A percentile compares a stretch with the other conserved stretches of the same genome.
phyloP scores from a whole-genome alignment of 1,140 invertebrate genomes.

The Phortica variegata region DNA sequence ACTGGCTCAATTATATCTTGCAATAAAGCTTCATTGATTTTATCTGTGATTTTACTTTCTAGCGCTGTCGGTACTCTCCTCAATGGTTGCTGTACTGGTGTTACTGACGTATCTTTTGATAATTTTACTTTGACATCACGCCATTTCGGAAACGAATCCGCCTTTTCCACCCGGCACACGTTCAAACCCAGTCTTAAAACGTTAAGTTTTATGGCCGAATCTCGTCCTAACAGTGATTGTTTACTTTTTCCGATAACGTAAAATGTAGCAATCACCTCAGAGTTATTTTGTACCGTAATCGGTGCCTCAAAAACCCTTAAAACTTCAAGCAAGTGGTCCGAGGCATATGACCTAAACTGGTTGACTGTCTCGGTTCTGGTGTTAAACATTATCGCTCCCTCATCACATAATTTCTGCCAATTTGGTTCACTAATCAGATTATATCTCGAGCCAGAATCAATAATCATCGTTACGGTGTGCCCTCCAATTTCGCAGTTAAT shows the following conservation, averaged over 20 bases:
- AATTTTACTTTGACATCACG: conserved; percentile 4
- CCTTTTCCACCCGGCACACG: conserved; percentile 1
- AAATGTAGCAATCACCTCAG: conserved; percentile 5
- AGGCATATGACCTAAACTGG: conserved; percentile 5
- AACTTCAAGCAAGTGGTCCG: conserved; percentile 4
- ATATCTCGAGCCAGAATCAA: conserved; percentile 20
- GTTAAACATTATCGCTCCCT: neutral
- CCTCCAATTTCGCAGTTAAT: conserved; percentile 14
- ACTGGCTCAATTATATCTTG: conserved; percentile 13
- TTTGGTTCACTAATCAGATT: conserved; percentile 18
- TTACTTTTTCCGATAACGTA: conserved; percentile 13
- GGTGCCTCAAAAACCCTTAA: conserved; percentile 12
- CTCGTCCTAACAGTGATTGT: conserved; percentile 12
- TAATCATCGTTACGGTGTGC: conserved; percentile 8
- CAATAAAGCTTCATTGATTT: neutral
- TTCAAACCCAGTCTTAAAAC: conserved; percentile 6
- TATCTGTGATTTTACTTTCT: neutral
- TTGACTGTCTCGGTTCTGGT: neutral
- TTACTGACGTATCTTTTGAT: neutral
- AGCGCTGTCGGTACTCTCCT: conserved; percentile 4
- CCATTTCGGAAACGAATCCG: conserved; percentile 5
- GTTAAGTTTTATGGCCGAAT: conserved; percentile 11
- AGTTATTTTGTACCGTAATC: neutral
- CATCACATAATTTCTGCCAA: conserved; percentile 1
- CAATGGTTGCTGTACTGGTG: conserved; percentile 11